phyloP scores from a whole-genome alignment of 2,888 invertebrate species.

The Lagria hirta region DNA sequence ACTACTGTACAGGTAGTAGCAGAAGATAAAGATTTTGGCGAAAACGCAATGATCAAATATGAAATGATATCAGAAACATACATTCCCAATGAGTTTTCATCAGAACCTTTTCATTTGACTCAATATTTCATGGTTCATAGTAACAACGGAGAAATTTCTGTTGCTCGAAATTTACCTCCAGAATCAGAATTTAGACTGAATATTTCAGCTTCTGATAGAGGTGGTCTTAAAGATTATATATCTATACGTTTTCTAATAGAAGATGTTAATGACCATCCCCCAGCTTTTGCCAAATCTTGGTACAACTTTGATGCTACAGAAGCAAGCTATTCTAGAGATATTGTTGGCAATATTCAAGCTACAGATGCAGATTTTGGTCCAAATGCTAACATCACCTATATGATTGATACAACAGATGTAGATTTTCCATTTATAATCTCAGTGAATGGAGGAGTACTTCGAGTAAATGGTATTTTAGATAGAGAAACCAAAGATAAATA shows the following conservation, averaged over 20 bases:
- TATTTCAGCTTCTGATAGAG: slow-evolving; percentile 74
- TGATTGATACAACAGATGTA: slow-evolving; percentile 57
- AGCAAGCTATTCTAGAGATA: slow-evolving; percentile 69
- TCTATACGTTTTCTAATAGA: slow-evolving; percentile 71
- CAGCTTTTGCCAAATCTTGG: slow-evolving; percentile 78
- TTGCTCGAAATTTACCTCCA: slow-evolving; percentile 70
- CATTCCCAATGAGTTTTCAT: slow-evolving; percentile 58
- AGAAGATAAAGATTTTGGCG: slow-evolving; percentile 70
- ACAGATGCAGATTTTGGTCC: slow-evolving; percentile 77
- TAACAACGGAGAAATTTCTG: slow-evolving; percentile 71
- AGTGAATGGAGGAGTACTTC: slow-evolving; percentile 67
- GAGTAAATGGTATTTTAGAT: slow-evolving; percentile 75
- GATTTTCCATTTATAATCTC: slow-evolving; percentile 69
- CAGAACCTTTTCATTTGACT: slow-evolving; percentile 58
- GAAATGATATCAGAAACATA: slow-evolving; percentile 69
- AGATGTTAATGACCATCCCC: slow-evolving; percentile 83
- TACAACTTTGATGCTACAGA: slow-evolving; percentile 82
- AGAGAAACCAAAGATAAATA: slow-evolving; percentile 72
- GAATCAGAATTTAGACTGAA: slow-evolving; percentile 76
- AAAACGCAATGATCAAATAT: slow-evolving; percentile 72
- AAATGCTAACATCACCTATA: slow-evolving; percentile 77
- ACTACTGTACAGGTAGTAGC: slow-evolving; percentile 70
- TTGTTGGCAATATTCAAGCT: slow-evolving; percentile 76
- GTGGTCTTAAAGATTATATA: slow-evolving; percentile 70
- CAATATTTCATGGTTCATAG: slow-evolving; percentile 77